These are phyloP conservation scores for Ochropleura leucogaster DNA, from an alignment of 2,888 invertebrate genomes.

Conservation along the genomic window DNA sequence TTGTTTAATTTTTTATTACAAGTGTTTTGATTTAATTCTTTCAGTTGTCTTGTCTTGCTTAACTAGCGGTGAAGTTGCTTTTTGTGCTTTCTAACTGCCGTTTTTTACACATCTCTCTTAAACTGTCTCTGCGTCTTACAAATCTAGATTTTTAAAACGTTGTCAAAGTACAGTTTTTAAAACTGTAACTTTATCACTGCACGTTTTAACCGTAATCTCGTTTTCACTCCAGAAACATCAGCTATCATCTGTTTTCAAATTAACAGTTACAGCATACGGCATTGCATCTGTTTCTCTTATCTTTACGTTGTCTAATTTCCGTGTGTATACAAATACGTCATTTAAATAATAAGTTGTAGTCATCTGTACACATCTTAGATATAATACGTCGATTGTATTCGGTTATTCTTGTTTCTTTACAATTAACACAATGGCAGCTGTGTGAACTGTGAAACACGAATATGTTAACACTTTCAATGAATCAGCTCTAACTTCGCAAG, in stretches of 20 bases:
- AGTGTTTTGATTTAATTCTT: background rate
- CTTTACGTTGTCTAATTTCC: slow-evolving; percentile 43
- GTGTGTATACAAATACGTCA: slow-evolving; percentile 41
- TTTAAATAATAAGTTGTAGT: slow-evolving; percentile 47
- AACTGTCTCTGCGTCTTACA: background rate
- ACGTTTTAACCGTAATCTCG: slow-evolving; percentile 1
- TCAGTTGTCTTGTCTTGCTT: background rate
- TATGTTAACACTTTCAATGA: slow-evolving; percentile 76
- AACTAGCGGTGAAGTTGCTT: background rate
- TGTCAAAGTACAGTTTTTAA: background rate
- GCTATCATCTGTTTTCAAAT: slow-evolving; percentile 25
- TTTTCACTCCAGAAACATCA: background rate
- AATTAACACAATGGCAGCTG: slow-evolving; percentile 77
- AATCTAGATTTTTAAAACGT: background rate
- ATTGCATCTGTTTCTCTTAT: slow-evolving; percentile 35
- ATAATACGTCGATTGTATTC: slow-evolving; percentile 67
- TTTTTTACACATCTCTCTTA: background rate
- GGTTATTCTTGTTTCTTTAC: slow-evolving; percentile 70
- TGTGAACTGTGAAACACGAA: slow-evolving; percentile 72
- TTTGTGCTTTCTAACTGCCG: background rate
- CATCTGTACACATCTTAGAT: slow-evolving; percentile 61
- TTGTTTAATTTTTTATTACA: background rate
- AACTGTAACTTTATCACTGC: background rate
- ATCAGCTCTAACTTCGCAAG: slow-evolving; percentile 71
- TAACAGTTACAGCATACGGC: slow-evolving; percentile 21